Conservation (phyloP, 2,888 invertebrate genomes). For the Venusia cambrica region DNA sequence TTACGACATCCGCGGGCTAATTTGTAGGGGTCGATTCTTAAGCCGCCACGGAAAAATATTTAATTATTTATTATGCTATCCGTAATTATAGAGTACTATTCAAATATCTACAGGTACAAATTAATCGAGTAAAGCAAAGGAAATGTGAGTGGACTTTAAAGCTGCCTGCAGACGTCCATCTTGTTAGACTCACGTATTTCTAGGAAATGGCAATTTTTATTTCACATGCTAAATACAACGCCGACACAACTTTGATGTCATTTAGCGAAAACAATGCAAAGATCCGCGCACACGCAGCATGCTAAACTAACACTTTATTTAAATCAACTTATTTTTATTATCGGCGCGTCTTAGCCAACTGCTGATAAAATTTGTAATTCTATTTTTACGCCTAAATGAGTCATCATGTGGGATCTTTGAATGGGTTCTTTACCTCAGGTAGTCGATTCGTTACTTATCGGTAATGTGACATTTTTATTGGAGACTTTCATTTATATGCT, state of each 20-base stretch:
- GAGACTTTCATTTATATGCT: slow-evolving; percentile 19
- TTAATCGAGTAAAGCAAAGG: slow-evolving; percentile 5
- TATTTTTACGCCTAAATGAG: slow-evolving; percentile 74
- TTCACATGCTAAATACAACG: slow-evolving; percentile 70
- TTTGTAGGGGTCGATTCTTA: no score
- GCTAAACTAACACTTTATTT: slow-evolving; percentile 70
- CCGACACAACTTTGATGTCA: slow-evolving; percentile 78
- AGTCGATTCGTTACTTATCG: slow-evolving; percentile 47
- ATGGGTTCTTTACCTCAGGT: slow-evolving; percentile 56
- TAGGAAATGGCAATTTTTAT: slow-evolving; percentile 61
- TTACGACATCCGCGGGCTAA: no score
- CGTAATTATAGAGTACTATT: no score
- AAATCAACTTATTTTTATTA: slow-evolving; percentile 77
- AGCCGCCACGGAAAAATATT: no score
- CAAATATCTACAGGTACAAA: no score
- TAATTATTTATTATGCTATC: no score
- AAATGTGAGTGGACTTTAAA: slow-evolving; percentile 22
- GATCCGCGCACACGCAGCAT: slow-evolving; percentile 61
- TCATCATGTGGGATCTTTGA: slow-evolving; percentile 64
- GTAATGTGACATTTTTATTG: slow-evolving; percentile 30
- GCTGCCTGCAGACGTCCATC: slow-evolving; percentile 35
- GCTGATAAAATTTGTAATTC: slow-evolving; percentile 71
- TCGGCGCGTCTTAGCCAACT: slow-evolving; percentile 62
- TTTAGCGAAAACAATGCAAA: slow-evolving; percentile 80
- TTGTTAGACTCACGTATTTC: slow-evolving; percentile 52